These are phyloP conservation scores for Pocota personata DNA, from an alignment of 2,888 invertebrate species.

Conservation along the genomic window DNA sequence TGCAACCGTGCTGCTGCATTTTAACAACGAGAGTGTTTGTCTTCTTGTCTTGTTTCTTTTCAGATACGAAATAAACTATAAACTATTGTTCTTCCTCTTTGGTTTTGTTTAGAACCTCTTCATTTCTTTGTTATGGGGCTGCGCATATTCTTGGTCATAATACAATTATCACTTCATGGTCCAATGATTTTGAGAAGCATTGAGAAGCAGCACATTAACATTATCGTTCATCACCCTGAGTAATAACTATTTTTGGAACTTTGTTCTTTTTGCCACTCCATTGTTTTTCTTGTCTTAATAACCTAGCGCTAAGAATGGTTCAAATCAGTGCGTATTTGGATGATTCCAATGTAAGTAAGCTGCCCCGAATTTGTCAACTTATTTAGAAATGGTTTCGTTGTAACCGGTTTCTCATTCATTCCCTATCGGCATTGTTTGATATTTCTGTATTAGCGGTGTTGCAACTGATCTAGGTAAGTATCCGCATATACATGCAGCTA, in stretches of 20 bases:
- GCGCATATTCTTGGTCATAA: constrained; percentile 9
- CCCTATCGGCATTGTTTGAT: no score
- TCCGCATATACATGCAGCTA: no score
- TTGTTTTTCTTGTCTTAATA: not conserved
- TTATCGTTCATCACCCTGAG: constrained; percentile 20
- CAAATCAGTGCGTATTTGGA: not conserved
- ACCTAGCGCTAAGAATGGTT: not conserved
- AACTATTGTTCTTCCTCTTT: not conserved
- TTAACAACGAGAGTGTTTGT: not conserved
- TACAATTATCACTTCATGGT: constrained; percentile 33
- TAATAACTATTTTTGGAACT: not conserved
- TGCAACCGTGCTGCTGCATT: not conserved
- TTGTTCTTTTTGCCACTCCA: not conserved
- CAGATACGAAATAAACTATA: not conserved
- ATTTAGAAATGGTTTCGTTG: no score
- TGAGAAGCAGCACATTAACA: not conserved
- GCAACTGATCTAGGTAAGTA: no score
- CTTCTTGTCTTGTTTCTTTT: not conserved
- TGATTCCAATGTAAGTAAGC: not conserved
- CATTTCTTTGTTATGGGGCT: not conserved
- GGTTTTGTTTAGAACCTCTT: not conserved
- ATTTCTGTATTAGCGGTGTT: no score
- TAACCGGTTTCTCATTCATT: no score
- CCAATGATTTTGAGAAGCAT: constrained; percentile 27
- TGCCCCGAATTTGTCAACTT: not conserved